Base-by-base conservation (phyloP, 2,888 invertebrate species). In the Mongoloraphidia duomilia region DNA sequence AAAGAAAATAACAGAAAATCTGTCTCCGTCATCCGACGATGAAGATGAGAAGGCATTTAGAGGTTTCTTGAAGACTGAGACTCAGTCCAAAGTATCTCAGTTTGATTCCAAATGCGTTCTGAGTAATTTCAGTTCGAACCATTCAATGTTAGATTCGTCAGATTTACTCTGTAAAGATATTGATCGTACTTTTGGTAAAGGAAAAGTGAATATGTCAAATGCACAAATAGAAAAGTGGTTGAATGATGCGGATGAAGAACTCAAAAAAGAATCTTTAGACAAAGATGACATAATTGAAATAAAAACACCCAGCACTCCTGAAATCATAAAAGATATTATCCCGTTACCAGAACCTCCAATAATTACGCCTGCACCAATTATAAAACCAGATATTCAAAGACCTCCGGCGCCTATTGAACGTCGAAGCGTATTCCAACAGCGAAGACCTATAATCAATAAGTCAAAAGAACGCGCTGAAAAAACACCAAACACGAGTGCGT, bases 141-240 rank as follows among this genome's bases (percentile, higher is more conserved):
- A 69, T 52, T 49, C 68, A 10, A 42, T 17, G 17, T 33, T 17
- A 12, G n/a, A 42, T 11, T 12, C 40, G 12, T 34, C 47, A 13
- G 51, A 51, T 51, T 38, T 65, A 26, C 56, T 62, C n/a, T 60
- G 57, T 49, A 65, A 66, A 57, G 66, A 65, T 44, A 59, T 68
- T 1, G 65, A 65, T 13, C 62, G 68, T 44, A 60, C 67, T 13
- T 70, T 63, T 50, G 66, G 73, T 26, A 74, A 79, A 60, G 77
- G 75, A 13, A 76, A 79, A 59, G 78, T 80, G 0, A 80, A 80
- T 58, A 79, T 80, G 80, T 79, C 80, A 0, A 78, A 75, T 37
- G 80, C 80, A 57, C 78, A 79, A 62, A 80, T 81, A 41, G 79
- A 81, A 55, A 79, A 80, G 57, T 81, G 81, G 81, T 57, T 67